Evolutionary conservation across 2,113 vertebrate genomes (phyloP), one percentile per base, ranked within the genome.

Genomic region (Poeciliopsis retropinna): DNA sequence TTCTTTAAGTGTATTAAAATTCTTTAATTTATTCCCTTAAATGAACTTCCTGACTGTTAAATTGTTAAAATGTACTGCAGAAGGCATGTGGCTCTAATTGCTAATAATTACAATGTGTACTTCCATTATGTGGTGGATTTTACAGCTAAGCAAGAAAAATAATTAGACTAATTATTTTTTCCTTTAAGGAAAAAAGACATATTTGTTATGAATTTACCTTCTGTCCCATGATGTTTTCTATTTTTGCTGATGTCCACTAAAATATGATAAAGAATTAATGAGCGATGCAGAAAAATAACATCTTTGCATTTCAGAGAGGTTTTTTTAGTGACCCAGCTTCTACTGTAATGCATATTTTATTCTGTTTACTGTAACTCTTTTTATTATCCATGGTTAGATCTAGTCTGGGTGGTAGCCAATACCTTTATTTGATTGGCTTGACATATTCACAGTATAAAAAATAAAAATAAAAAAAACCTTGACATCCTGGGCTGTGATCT

Each of bases 191-290:
- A 85, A 85, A 69, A 37, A 74, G 66, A 2, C 1, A 41, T 34
- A 51, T 83, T 87, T 85, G 64, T 78, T 76, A 73, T 88, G 85
- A 84, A 93, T 91, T 88, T 91, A 72, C 89, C 82, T 66, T 76
- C 65, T 30, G 80, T 72, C 72, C 74, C 69, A 87, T 71, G 85
- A 78, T 70, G 71, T 79, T 79, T 82, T 85, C 61, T 91, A 76
- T 54, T 34, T 80, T 73, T 72, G 85, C 82, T 75, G 82, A 81
- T 89, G 85, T 73, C 81, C 86, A 70, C 79, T 86, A 67, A 72
- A 82, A 87, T 79, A 64, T 73, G 72, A 66, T 66, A 81, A 61
- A 83, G 80, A 78, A 69, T 73, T 88, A 92, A 89, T 87, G 87
- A 91, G 87, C 71, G 67, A 34, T 72, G 72, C 57, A 78, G 82